Percentiles rank a stretch among this genome's conserved stretches.
These are phyloP conservation scores for Miniopterus natalensis DNA, from an alignment of 2,113 vertebrate genomes.

Conservation along the genomic window DNA sequence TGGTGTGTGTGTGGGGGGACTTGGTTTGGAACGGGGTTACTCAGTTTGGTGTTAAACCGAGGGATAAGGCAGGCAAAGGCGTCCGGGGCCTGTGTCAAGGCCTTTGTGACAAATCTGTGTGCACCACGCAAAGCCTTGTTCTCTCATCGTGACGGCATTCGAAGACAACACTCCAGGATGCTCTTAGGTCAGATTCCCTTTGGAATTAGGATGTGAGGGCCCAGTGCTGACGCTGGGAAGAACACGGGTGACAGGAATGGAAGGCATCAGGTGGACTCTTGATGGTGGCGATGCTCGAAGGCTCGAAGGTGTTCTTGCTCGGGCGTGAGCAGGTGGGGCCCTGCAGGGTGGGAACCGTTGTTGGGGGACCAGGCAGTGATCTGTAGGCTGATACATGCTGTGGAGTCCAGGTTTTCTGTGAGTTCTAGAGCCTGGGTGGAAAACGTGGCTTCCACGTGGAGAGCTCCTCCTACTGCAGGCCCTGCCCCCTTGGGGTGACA, in stretches of 20 bases:
- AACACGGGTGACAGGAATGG: neutral
- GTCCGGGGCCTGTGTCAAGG: neutral
- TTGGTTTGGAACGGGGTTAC: neutral
- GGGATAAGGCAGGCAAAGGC: neutral
- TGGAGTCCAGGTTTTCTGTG: neutral
- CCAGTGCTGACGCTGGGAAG: neutral
- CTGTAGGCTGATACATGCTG: neutral
- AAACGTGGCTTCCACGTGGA: conserved; percentile 11
- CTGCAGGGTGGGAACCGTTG: neutral
- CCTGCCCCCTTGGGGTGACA: conserved; percentile 58
- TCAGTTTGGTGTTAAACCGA: neutral
- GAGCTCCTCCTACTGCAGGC: conserved; percentile 10
- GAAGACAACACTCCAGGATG: neutral
- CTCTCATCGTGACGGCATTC: neutral
- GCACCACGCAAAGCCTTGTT: neutral
- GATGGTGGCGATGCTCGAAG: neutral
- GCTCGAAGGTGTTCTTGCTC: neutral
- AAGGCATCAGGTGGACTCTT: neutral
- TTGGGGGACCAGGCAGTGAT: neutral
- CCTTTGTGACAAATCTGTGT: neutral
- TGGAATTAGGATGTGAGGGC: neutral
- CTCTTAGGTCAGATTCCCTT: neutral
- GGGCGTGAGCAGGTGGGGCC: neutral
- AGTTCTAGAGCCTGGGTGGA: neutral
- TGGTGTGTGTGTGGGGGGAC: neutral